phyloP scores from a whole-genome alignment of 2,888 invertebrate genomes.

The Tineola bisselliella region DNA sequence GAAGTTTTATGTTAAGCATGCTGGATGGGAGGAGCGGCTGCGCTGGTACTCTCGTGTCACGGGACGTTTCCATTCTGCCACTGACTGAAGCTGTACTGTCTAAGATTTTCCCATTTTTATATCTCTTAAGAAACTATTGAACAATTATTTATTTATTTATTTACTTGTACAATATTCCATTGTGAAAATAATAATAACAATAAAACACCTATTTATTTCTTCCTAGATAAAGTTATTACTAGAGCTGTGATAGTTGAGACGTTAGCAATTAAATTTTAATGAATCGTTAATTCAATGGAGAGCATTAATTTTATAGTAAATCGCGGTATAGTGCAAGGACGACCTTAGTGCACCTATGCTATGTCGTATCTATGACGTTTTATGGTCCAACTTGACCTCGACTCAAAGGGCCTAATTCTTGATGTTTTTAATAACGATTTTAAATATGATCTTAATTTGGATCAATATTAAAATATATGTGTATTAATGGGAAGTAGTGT shows the following conservation, averaged over 20 bases:
- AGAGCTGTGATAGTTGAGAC: neutral
- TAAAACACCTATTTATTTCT: neutral
- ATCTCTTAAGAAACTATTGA: neutral
- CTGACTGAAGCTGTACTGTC: slow-evolving; percentile 22
- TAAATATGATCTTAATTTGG: neutral
- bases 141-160: neutral
- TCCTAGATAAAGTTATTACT: neutral
- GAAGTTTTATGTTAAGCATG: slow-evolving; percentile 62
- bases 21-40: slow-evolving; percentile 22
- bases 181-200: slow-evolving; percentile 4
- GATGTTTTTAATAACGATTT: neutral
- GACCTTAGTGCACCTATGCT: neutral
- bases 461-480: no score
- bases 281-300: slow-evolving; percentile 3
- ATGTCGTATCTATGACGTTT: slow-evolving; percentile 9
- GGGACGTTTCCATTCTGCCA: slow-evolving; percentile 35
- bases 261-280: slow-evolving; percentile 10
- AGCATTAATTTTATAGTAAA: slow-evolving; percentile 8
- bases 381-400: slow-evolving; percentile 9
- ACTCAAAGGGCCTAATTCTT: neutral
- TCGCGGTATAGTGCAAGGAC: slow-evolving; percentile 10
- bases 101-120: no score
- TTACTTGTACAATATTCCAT: neutral
- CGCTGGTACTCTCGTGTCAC: slow-evolving; percentile 20
- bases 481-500: no score